A percentile compares a stretch with the other conserved stretches of the same genome.
Evolutionary conservation across 2,888 invertebrate species (phyloP).

Genomic region (Caenorhabditis japonica): DNA sequence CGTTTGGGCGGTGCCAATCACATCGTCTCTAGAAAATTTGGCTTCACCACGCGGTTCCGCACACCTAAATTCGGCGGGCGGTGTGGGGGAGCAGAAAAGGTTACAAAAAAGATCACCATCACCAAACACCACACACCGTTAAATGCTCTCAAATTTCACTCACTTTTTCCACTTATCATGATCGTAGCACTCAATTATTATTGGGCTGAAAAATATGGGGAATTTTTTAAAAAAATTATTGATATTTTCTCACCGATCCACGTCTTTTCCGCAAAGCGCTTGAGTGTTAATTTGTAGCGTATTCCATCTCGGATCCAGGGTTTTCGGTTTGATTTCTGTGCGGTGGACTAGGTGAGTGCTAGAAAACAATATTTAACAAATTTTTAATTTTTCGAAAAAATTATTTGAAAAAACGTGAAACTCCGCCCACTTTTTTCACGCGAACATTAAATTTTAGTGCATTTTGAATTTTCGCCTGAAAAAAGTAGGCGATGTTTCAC

Average conservation of each 20-base stretch:
- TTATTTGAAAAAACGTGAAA: too few relatives aligned
- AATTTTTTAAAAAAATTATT: conserved; percentile 6
- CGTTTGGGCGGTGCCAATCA: conserved; percentile 79
- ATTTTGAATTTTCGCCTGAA: too few relatives aligned
- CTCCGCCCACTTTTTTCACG: too few relatives aligned
- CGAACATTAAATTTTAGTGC: too few relatives aligned
- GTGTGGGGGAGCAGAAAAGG: neutral
- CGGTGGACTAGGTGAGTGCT: conserved; percentile 68
- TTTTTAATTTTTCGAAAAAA: conserved; percentile 4
- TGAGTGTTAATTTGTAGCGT: conserved; percentile 79
- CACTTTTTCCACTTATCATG: conserved; percentile 79
- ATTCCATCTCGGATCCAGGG: conserved; percentile 81
- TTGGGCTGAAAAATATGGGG: conserved; percentile 41
- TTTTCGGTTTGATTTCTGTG: conserved; percentile 81
- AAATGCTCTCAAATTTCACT: too few relatives aligned
- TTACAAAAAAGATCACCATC: neutral
- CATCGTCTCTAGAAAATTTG: conserved; percentile 77
- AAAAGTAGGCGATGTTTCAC: too few relatives aligned
- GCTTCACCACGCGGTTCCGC: conserved; percentile 45
- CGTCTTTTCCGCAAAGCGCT: conserved; percentile 79
- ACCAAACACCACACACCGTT: too few relatives aligned
- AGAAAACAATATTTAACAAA: conserved; percentile 3
- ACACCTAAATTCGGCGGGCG: conserved; percentile 23
- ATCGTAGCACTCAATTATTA: conserved; percentile 80
- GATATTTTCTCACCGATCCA: conserved; percentile 45